Conservation (phyloP, 2,797 vertebrate species). For the Hylomyscus alleni region DNA sequence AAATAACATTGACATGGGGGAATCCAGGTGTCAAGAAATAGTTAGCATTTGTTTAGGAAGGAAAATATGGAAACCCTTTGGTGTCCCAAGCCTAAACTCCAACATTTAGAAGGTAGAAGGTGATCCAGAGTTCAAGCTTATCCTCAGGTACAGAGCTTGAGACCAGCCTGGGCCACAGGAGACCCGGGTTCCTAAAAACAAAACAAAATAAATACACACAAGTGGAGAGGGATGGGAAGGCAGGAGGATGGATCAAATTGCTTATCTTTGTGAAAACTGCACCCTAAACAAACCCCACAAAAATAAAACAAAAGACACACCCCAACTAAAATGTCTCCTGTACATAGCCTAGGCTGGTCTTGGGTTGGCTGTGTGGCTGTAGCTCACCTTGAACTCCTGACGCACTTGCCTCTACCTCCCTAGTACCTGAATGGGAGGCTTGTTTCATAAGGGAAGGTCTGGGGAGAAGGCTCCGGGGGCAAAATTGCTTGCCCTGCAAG, state of each 20-base stretch:
- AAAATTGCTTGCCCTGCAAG: background rate
- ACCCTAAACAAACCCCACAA: background rate
- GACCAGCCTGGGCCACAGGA: background rate
- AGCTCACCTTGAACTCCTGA: background rate
- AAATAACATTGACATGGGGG: background rate
- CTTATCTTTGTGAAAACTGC: background rate
- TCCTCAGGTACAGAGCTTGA: background rate
- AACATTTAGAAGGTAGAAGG: background rate
- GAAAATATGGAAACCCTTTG: background rate
- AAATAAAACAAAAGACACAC: background rate
- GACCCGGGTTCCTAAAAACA: background rate
- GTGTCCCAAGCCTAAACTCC: background rate
- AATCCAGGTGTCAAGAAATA: background rate
- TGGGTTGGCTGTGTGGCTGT: background rate
- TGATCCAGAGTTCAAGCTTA: background rate
- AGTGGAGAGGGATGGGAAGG: background rate
- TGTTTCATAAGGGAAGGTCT: background rate
- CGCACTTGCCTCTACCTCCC: background rate
- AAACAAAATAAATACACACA: background rate
- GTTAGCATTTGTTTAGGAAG: conserved; percentile 19
- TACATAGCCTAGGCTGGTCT: background rate
- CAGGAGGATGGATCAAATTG: background rate
- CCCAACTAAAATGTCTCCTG: background rate
- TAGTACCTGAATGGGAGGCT: background rate
- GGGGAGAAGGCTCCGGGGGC: too few relatives aligned